Base-by-base conservation (phyloP, 1,140 invertebrate genomes). In the Zaprionus capensis region DNA sequence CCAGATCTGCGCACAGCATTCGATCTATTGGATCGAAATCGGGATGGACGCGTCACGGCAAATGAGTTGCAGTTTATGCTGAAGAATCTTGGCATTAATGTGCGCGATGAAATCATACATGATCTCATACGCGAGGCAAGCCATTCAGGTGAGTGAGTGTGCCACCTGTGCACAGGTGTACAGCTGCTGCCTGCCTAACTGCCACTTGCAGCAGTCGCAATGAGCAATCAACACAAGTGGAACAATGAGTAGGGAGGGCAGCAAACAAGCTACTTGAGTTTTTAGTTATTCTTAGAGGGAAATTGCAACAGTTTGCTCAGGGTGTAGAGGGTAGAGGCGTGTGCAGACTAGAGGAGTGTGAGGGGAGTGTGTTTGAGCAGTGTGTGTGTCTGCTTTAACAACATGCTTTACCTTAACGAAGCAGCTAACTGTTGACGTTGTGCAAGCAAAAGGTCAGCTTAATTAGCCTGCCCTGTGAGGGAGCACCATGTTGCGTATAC, bases 11-110 rank as follows among this genome's bases (percentile, higher is more conserved):
- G 95, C 78, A 96, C 95, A 80, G 96, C 96, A 46, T 97, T 97
- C 92, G 94, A 94, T 31, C 93, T 97, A 64, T 92, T 96, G 91
- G 96, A 97, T 87, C 94, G 95, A 71, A 96, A 97, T 93, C 94
- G 95, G 84, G 96, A 97, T 93, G 96, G 96, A 11, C 94, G 95
- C 82, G 94, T 96, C 44, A 96, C 95, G 34, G 94, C 95, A 7
- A 94, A 94, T 34, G 96, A 97, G 91, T 92, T 97, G 78, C 96
- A 96, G 92, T 94, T 94, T 86, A 97, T 97, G 96, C 93, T 97
- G 49, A 94, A 94, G 67, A 96, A 95, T 91, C 94, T 97, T 68
- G 96, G 96, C 76, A 96, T 97, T 72, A 94, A 95, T 81, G 94
- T 96, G 80, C 94, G 95, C 78, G 95, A 96, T 79, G 95, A 96